Conservation (phyloP, 1,140 invertebrate genomes). For the Orussus abietinus region DNA sequence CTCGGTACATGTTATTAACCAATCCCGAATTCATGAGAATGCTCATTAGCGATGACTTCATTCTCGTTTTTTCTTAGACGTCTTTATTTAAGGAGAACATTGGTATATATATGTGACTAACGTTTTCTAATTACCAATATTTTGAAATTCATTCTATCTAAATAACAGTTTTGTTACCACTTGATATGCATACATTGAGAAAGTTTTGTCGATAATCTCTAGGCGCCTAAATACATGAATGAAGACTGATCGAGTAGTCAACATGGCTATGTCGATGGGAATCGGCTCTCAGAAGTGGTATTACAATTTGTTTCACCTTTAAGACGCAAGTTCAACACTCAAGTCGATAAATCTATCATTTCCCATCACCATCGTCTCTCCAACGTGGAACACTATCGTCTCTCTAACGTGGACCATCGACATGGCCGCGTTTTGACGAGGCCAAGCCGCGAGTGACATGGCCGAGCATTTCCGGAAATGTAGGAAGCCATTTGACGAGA, state of each 20-base stretch:
- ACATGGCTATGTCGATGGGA: too few relatives aligned
- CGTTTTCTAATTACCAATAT: neutral
- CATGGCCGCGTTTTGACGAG: neutral
- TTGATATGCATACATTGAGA: too few relatives aligned
- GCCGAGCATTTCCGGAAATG: neutral
- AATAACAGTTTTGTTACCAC: too few relatives aligned
- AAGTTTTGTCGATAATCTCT: too few relatives aligned
- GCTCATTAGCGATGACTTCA: too few relatives aligned
- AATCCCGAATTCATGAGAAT: neutral
- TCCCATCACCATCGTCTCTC: conserved; percentile 1
- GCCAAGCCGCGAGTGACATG: too few relatives aligned
- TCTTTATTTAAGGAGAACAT: neutral
- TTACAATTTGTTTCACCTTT: too few relatives aligned
- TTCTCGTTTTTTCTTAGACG: neutral
- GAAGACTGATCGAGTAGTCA: too few relatives aligned
- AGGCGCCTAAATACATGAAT: too few relatives aligned
- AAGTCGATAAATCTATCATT: too few relatives aligned
- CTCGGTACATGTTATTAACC: neutral
- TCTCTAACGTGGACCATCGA: neutral
- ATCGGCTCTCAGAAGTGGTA: too few relatives aligned
- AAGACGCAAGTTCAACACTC: too few relatives aligned
- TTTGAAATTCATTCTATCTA: neutral
- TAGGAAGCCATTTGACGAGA: neutral
- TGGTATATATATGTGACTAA: neutral
- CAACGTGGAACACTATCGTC: conserved; percentile 1